Conservation (phyloP, 2,797 vertebrate species). For the Malurus splendens region DNA sequence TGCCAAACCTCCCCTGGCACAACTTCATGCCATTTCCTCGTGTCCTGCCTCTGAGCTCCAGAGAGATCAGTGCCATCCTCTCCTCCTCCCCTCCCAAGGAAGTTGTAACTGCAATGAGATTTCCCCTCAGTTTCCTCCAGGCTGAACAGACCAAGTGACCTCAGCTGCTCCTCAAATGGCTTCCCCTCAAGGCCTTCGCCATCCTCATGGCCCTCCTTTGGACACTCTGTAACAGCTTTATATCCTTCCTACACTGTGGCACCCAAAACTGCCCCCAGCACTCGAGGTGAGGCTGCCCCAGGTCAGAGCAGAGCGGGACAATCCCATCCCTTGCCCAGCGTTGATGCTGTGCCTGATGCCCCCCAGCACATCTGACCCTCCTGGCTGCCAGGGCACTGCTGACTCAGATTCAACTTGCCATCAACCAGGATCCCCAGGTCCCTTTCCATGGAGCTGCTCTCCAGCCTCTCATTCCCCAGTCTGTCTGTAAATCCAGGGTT, state of each 20-base stretch:
- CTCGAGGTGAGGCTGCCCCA: fast-evolving
- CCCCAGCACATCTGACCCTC: fast-evolving
- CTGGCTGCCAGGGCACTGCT: neutral
- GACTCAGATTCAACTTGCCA: fast-evolving
- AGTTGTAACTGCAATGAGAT: fast-evolving
- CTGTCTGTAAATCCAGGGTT: too few relatives aligned
- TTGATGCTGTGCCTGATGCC: fast-evolving
- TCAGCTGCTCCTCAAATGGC: fast-evolving
- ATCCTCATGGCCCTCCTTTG: fast-evolving
- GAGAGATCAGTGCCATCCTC: neutral
- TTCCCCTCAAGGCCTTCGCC: neutral
- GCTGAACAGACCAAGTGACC: neutral
- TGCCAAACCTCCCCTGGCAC: neutral
- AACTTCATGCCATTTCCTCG: neutral
- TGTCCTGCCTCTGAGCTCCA: neutral
- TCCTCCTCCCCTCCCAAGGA: fast-evolving
- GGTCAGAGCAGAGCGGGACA: fast-evolving
- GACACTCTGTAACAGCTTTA: neutral
- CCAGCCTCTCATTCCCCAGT: neutral
- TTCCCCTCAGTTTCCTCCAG: neutral
- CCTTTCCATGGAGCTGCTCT: neutral
- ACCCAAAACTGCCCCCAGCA: fast-evolving
- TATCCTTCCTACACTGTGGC: neutral
- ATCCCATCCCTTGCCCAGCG: fast-evolving
- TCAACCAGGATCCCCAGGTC: fast-evolving